Percentiles rank a stretch among this genome's conserved stretches.
These are phyloP conservation scores for Hipposideros larvatus DNA, from an alignment of 2,797 vertebrate species.

Conservation along the genomic window DNA sequence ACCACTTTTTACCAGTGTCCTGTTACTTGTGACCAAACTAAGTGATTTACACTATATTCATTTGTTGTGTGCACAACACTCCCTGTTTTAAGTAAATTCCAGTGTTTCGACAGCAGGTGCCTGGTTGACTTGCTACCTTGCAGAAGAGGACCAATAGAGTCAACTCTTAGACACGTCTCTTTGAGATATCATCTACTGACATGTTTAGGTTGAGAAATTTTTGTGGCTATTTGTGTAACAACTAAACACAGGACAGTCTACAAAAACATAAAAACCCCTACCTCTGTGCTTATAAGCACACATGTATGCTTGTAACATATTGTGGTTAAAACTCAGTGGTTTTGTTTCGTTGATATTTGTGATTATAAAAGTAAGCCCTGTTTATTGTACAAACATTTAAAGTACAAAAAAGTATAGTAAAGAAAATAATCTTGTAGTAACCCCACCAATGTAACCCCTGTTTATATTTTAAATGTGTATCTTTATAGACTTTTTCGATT, in stretches of 20 bases:
- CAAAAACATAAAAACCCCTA: slow-evolving; percentile 15
- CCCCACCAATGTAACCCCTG: not conserved
- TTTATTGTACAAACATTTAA: not conserved
- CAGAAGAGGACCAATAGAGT: not conserved
- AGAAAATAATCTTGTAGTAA: slow-evolving; percentile 27
- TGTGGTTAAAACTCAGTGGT: not conserved
- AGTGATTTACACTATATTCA: not conserved
- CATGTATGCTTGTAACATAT: not conserved
- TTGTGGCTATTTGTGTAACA: not conserved
- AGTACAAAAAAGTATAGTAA: not conserved
- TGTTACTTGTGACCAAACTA: not conserved
- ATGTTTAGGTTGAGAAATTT: not conserved
- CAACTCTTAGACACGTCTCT: not conserved
- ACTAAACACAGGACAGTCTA: not conserved
- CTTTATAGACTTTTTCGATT: slow-evolving; percentile 26
- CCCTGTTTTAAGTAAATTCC: not conserved
- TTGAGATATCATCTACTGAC: not conserved
- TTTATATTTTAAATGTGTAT: slow-evolving; percentile 52
- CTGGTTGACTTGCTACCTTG: not conserved
- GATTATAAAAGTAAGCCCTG: slow-evolving; percentile 38
- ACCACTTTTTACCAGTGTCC: not conserved
- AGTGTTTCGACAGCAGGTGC: not conserved
- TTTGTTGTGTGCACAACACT: not conserved
- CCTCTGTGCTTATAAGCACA: not conserved
- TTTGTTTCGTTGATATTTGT: slow-evolving; percentile 20